Evolutionary conservation across 2,888 invertebrate genomes (phyloP), one percentile per base, ranked within the genome.

Genomic region (Crocallis elinguaria): DNA sequence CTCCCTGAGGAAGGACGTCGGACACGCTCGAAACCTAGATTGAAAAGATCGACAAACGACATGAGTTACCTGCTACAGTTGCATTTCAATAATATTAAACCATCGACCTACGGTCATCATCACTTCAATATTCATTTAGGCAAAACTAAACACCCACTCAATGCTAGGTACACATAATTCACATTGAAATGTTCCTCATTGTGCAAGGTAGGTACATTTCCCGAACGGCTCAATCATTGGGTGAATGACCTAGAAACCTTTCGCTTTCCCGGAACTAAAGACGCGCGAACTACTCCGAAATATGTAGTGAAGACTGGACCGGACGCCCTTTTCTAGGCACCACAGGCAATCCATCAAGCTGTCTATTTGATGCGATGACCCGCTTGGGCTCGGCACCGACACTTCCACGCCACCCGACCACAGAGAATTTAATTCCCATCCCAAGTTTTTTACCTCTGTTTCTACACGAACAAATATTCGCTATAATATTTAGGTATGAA

Each of bases 261-360:
- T 48, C 50, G 37, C 37, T 36, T 48, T 42, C 6, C 19, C 39
- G 35, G 44, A 36, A 37, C 41, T 30, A 42, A 33, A 37, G 41
- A 33, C 39, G 38, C 9, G 43, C 25, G 45, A 36, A 41, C 37
- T 32, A 38, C 30, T 50, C 17, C 21, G 43, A 48, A 53, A 39
- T 44, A 53, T 39, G 17, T 37, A 35, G 46, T 49, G 46, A 17
- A 25, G 12, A 45, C 42, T 53, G 57, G 44, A 48, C 57, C 36
- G 19, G 16, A 42, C 41, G 43, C 53, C 55, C 45, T 35, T 49
- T 41, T 16, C 49, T 39, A 17, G 46, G 27, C 57, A 59, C 60
- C 58, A 58, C 62, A 41, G 59, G 66, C 69, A 64, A 78, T 78
- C 77, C 73, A 79, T 78, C 79, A 78, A 73, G 55, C 75, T 77